Evolutionary conservation across 2,113 vertebrate genomes (phyloP).

Genomic region (Acanthisitta chloris): DNA sequence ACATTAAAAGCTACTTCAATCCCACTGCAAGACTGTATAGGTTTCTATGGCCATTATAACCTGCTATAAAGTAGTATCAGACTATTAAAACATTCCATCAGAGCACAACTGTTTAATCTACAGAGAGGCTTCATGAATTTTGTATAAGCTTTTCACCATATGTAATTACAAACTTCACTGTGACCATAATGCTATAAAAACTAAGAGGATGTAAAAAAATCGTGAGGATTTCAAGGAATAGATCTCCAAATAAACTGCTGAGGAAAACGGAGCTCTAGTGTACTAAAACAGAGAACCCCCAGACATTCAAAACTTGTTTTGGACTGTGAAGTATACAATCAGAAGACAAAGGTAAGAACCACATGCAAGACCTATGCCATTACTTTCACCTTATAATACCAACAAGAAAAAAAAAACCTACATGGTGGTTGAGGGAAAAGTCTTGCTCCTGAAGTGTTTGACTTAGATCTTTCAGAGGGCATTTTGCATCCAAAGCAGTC

Average conservation of each 20-base stretch:
- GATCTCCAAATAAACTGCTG: not conserved
- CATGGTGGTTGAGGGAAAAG: not conserved
- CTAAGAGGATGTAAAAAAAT: not conserved
- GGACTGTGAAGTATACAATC: not conserved
- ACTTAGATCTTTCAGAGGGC: not conserved
- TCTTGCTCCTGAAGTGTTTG: not conserved
- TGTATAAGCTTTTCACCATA: not conserved
- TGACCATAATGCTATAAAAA: not conserved
- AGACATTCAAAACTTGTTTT: not conserved
- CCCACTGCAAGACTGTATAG: not conserved
- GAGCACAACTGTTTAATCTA: not conserved
- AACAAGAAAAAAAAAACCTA: not conserved
- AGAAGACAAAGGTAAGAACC: not conserved
- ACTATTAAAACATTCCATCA: not conserved
- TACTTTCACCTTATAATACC: not conserved
- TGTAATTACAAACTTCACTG: not conserved
- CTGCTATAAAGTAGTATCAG: not conserved
- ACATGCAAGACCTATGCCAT: not conserved
- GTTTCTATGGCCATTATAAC: not conserved
- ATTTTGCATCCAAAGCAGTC: not conserved
- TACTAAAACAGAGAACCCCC: not conserved
- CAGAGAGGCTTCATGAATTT: not conserved
- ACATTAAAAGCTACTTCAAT: not conserved
- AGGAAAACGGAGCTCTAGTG: not conserved
- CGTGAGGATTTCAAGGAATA: not conserved